phyloP scores from a whole-genome alignment of 2,113 vertebrate genomes.

The Noctilio leporinus region DNA sequence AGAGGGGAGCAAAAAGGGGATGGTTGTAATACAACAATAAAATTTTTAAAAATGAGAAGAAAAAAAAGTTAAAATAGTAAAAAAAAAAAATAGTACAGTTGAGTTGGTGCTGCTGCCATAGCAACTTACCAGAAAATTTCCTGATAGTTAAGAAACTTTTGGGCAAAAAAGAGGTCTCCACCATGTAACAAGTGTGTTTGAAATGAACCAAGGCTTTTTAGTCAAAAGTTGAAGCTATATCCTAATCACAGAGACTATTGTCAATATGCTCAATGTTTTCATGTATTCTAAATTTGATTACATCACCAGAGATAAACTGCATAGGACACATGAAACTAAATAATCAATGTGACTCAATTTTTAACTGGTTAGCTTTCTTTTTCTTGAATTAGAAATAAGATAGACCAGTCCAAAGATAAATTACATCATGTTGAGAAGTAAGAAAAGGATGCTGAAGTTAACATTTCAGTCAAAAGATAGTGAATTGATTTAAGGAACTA shows the following conservation, averaged over 20 bases:
- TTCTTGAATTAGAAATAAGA: not conserved
- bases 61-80: no score
- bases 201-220: not conserved
- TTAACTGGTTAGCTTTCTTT: not conserved
- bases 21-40: no score
- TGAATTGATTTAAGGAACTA: not conserved
- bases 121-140: not conserved
- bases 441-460: not conserved
- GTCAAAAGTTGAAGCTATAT: not conserved
- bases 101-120: not conserved
- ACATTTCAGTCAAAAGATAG: not conserved
- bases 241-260: not conserved
- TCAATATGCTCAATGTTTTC: not conserved
- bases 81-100: no score
- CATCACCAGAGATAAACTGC: not conserved
- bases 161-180: not conserved
- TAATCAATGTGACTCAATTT: not conserved
- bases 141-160: constrained; percentile 18
- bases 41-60: no score
- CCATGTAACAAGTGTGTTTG: not conserved
- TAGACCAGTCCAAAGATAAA: not conserved
- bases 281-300: not conserved
- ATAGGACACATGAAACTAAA: not conserved
- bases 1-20: no score
- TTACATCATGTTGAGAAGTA: not conserved